A percentile compares a stretch with the other conserved stretches of the same genome.
These are phyloP conservation scores for Amblyjoppa fuscipennis DNA, from an alignment of 2,888 invertebrate genomes.

Conservation along the genomic window DNA sequence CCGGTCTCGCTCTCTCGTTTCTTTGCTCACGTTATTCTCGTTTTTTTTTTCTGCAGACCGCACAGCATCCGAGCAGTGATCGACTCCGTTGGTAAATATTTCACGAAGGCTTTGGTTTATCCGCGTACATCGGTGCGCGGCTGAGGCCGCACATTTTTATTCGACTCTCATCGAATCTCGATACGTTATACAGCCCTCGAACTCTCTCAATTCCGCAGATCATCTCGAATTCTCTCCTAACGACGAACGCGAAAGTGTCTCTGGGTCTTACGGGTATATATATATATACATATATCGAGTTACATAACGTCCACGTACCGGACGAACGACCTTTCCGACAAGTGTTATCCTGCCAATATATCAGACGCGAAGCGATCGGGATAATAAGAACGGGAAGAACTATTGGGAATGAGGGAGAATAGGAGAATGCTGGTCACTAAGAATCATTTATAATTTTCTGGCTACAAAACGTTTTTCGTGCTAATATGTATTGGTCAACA, in stretches of 20 bases:
- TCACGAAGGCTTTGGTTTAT: slow-evolving; percentile 63
- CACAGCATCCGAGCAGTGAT: slow-evolving; percentile 41
- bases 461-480: no score
- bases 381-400: not conserved
- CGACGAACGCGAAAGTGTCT: slow-evolving; percentile 12
- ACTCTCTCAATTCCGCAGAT: slow-evolving; percentile 38
- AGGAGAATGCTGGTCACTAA: no score
- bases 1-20: slow-evolving; percentile 13
- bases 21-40: slow-evolving; percentile 13
- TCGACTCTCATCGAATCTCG: slow-evolving; percentile 55
- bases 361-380: not conserved
- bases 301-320: not conserved
- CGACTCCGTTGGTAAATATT: slow-evolving; percentile 58
- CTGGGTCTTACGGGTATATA: not conserved
- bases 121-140: slow-evolving; percentile 10
- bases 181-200: slow-evolving; percentile 12
- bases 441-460: no score
- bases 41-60: slow-evolving; percentile 28
- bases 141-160: slow-evolving; percentile 24
- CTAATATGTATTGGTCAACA: no score
- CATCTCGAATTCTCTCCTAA: slow-evolving; percentile 28
- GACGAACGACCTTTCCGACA: not conserved
- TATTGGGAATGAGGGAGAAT: not conserved
- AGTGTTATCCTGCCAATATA: not conserved
- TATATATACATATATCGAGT: not conserved